These are phyloP conservation scores for Bruchidius siliquastri DNA, from an alignment of 2,888 invertebrate genomes.

Conservation along the genomic window DNA sequence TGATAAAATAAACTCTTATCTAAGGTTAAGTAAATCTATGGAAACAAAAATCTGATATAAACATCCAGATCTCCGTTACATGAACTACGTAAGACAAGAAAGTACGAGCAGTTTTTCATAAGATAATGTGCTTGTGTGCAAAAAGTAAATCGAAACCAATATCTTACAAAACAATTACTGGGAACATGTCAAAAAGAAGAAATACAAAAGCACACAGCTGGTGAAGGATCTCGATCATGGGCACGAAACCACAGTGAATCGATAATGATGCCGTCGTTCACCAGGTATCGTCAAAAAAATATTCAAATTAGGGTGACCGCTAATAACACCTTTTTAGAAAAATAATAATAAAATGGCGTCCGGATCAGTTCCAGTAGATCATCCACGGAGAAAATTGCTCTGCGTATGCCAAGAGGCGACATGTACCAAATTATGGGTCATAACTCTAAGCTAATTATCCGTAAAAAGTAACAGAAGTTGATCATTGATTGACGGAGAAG, in stretches of 20 bases:
- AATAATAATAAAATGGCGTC: constrained; percentile 3
- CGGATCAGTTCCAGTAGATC: constrained; percentile 5
- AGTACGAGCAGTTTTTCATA: neutral
- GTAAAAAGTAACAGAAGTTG: constrained; percentile 36
- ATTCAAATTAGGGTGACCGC: constrained; percentile 1
- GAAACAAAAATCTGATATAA: too few species aligned
- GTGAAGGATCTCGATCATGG: neutral
- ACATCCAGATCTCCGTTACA: too few species aligned
- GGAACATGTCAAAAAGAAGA: neutral
- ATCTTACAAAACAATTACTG: neutral
- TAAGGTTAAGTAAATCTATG: too few species aligned
- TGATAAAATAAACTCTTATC: too few species aligned
- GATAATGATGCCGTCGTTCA: neutral
- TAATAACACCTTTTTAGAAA: constrained; percentile 2
- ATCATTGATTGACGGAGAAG: constrained; percentile 35
- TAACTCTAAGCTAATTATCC: constrained; percentile 29
- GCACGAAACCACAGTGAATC: constrained; percentile 2
- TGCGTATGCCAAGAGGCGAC: constrained; percentile 16
- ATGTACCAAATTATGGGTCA: constrained; percentile 28
- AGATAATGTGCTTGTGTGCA: constrained; percentile 1
- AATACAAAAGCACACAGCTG: neutral
- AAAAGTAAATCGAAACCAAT: neutral
- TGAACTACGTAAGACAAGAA: too few species aligned
- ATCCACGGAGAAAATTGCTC: constrained; percentile 9
- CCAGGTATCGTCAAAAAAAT: neutral